phyloP scores from a whole-genome alignment of 35 echinoderm and acorn worm species.

The Lytechinus pictus region DNA sequence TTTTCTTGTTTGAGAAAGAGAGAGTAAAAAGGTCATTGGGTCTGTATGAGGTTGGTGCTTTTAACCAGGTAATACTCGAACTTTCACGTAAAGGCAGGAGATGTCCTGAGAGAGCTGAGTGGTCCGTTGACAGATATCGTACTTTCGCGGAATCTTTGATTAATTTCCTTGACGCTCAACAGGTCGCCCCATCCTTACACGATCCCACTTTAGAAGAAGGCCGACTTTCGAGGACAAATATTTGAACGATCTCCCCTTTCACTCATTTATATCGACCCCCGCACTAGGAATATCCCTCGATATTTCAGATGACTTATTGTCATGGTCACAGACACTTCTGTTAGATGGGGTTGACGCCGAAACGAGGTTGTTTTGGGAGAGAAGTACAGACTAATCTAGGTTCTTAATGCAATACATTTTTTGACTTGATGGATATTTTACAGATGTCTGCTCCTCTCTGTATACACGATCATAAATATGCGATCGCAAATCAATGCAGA shows the following conservation, averaged over 20 bases:
- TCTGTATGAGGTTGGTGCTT: neutral
- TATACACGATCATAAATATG: too few relatives aligned
- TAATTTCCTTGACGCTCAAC: neutral
- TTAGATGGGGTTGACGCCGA: neutral
- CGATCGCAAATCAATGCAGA: too few relatives aligned
- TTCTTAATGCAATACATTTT: neutral
- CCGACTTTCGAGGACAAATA: neutral
- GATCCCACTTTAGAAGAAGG: neutral
- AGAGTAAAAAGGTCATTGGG: neutral
- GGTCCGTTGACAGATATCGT: neutral
- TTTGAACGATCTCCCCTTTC: slow-evolving; percentile 9
- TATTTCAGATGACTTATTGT: neutral
- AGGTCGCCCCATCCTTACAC: neutral
- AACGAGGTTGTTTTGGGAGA: neutral
- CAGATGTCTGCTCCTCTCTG: too few relatives aligned
- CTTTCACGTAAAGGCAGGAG: neutral
- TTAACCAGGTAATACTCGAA: neutral
- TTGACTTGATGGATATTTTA: too few relatives aligned
- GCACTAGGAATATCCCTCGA: neutral
- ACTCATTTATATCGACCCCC: neutral
- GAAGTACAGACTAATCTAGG: neutral
- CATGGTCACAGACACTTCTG: neutral
- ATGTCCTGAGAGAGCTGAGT: neutral
- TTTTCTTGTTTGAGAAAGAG: neutral
- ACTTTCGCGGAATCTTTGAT: neutral